phyloP scores from a whole-genome alignment of 2,888 invertebrate species.

The Drosophila ezoana region DNA sequence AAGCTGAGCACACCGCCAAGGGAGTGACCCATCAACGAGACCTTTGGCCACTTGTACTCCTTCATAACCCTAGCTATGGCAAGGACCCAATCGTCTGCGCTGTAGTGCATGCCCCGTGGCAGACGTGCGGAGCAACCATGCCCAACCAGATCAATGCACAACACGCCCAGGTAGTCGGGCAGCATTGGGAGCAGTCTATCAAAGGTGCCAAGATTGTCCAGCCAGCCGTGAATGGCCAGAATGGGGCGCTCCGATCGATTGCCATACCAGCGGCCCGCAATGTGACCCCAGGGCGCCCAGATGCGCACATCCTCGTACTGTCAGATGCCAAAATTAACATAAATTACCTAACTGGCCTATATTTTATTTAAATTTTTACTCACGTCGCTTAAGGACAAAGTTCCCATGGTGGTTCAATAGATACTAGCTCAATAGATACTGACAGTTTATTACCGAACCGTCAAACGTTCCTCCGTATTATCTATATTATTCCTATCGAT shows the following conservation, averaged over 20 bases:
- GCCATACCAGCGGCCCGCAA: slow-evolving; percentile 90
- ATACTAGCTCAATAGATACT: background rate
- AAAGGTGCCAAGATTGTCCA: slow-evolving; percentile 91
- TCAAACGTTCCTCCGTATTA: background rate
- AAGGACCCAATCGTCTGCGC: slow-evolving; percentile 81
- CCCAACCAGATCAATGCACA: slow-evolving; percentile 89
- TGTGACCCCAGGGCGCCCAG: slow-evolving; percentile 88
- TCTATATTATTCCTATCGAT: slow-evolving; percentile 2
- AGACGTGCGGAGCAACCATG: slow-evolving; percentile 89
- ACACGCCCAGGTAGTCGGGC: slow-evolving; percentile 84
- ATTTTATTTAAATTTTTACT: slow-evolving; percentile 3
- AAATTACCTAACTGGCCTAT: background rate
- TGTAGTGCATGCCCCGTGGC: slow-evolving; percentile 86
- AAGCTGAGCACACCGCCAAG: slow-evolving; percentile 87
- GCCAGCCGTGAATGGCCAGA: slow-evolving; percentile 90
- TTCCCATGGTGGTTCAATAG: slow-evolving; percentile 9
- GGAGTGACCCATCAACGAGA: slow-evolving; percentile 89
- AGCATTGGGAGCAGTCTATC: slow-evolving; percentile 88
- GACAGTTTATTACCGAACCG: background rate
- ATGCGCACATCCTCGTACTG: slow-evolving; percentile 87
- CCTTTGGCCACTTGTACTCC: slow-evolving; percentile 88
- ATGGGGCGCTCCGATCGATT: slow-evolving; percentile 87
- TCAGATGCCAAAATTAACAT: background rate
- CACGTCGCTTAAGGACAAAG: slow-evolving; percentile 37
- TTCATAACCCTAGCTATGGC: slow-evolving; percentile 86